Percentiles rank a stretch among this genome's conserved stretches.
Conservation (phyloP, 2,113 vertebrate genomes). For the Bos javanicus region DNA sequence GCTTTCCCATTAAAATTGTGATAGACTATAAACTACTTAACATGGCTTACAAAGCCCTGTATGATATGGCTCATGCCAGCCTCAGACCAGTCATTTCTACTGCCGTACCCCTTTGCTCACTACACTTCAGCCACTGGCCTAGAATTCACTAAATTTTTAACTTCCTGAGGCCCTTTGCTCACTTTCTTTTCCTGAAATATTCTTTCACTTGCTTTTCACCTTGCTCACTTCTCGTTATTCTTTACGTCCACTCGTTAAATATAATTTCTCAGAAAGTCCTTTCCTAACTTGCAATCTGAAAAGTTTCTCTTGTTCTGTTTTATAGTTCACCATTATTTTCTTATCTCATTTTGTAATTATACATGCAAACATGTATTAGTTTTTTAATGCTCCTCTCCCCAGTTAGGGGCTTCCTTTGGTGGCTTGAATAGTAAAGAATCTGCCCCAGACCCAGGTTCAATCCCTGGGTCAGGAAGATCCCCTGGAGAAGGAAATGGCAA, state of each 20-base stretch:
- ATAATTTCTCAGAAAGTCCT: conserved; percentile 5
- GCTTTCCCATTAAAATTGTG: background rate
- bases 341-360: conserved; percentile 24
- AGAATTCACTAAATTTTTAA: background rate
- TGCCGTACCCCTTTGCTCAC: background rate
- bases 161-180: background rate
- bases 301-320: background rate
- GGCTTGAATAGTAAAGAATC: background rate
- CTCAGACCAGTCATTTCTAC: background rate
- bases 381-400: background rate
- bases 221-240: background rate
- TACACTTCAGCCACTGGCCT: background rate
- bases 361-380: background rate
- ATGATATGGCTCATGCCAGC: background rate
- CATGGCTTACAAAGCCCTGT: background rate
- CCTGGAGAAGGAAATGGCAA: background rate
- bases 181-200: background rate
- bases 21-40: background rate
- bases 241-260: background rate
- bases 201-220: background rate
- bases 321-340: background rate
- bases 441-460: background rate
- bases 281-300: background rate
- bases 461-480: background rate
- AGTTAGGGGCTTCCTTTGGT: background rate